phyloP scores from a whole-genome alignment of 2,888 invertebrate species.

The Achlya flavicornis region DNA sequence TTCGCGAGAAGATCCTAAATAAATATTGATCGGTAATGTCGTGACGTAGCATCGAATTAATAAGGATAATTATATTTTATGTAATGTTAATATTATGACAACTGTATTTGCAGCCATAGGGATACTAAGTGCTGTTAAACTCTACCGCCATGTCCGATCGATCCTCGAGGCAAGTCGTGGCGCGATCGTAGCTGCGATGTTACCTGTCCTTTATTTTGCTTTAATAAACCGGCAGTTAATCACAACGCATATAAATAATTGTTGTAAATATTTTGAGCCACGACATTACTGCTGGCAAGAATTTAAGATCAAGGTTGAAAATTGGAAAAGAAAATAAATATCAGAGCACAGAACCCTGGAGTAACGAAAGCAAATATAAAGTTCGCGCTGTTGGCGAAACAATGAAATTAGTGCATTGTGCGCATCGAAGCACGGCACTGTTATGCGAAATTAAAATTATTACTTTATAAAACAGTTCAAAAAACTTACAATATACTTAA shows the following conservation, averaged over 20 bases:
- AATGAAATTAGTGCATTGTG: constrained; percentile 35
- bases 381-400: constrained; percentile 48
- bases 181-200: constrained; percentile 16
- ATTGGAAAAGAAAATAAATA: neutral
- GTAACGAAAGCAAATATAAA: constrained; percentile 29
- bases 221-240: no score
- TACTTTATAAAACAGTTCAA: constrained; percentile 73
- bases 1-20: neutral
- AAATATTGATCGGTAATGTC: neutral
- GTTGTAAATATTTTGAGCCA: constrained; percentile 2
- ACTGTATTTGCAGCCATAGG: neutral
- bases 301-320: neutral
- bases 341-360: constrained; percentile 26
- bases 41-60: neutral
- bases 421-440: constrained; percentile 35
- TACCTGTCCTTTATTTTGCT: constrained; percentile 3
- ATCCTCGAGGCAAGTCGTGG: constrained; percentile 7
- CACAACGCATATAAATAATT: constrained; percentile 23
- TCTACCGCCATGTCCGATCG: constrained; percentile 2
- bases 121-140: neutral
- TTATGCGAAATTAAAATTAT: constrained; percentile 42
- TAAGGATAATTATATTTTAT: neutral
- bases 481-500: constrained; percentile 78
- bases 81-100: neutral
- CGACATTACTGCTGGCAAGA: neutral